These are phyloP conservation scores for Drosophila falleni DNA, from an alignment of 2,888 invertebrate genomes.

Conservation along the genomic window DNA sequence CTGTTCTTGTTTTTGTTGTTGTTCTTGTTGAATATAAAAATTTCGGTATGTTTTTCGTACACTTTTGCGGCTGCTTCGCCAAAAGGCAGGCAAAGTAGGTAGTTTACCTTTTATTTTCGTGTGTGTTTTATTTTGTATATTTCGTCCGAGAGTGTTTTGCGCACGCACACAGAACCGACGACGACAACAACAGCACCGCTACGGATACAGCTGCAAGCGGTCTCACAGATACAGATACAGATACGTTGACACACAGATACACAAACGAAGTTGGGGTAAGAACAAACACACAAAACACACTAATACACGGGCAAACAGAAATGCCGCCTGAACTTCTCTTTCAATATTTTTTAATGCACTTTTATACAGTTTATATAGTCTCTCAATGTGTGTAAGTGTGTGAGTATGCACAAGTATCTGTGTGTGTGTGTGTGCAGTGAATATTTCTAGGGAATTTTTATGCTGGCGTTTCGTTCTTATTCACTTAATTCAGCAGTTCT, in stretches of 20 bases:
- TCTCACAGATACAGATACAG: conserved; percentile 42
- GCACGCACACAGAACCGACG: conserved; percentile 42
- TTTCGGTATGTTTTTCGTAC: conserved; percentile 76
- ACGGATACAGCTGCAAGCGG: conserved; percentile 32
- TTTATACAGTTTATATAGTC: conserved; percentile 39
- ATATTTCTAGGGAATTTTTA: conserved; percentile 62
- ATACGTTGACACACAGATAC: conserved; percentile 10
- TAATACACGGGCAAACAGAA: conserved; percentile 20
- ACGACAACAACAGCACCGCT: conserved; percentile 34
- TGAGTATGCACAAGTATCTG: conserved; percentile 6
- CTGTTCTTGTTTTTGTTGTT: conserved; percentile 25
- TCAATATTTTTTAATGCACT: conserved; percentile 47
- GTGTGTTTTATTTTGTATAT: conserved; percentile 32
- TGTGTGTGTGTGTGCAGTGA: conserved; percentile 18
- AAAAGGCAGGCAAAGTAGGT: conserved; percentile 75
- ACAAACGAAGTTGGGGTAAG: conserved; percentile 35
- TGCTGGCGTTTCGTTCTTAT: conserved; percentile 66
- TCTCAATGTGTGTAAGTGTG: conserved; percentile 18
- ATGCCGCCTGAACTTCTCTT: conserved; percentile 52
- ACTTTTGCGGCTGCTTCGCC: conserved; percentile 75
- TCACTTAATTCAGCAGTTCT: conserved; percentile 37
- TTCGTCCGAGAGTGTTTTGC: conserved; percentile 61
- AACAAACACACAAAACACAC: conserved; percentile 30
- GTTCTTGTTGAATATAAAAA: conserved; percentile 28
- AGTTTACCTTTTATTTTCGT: conserved; percentile 72